phyloP scores from a whole-genome alignment of 2,113 vertebrate genomes.

The Notarius quadriscutis region DNA sequence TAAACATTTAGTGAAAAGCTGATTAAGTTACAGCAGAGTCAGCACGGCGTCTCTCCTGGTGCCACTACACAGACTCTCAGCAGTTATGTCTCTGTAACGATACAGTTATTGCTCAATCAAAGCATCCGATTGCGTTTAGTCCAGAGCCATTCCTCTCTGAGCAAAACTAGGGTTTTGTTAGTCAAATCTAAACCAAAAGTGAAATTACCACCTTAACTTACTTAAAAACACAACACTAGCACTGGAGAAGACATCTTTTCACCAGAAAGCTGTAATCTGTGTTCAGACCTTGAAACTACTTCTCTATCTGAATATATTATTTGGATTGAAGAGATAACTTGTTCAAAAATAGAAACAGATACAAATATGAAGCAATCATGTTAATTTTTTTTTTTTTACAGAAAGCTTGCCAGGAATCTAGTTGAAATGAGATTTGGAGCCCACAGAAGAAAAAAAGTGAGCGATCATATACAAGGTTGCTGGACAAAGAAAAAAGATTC shows the following conservation, averaged over 20 bases:
- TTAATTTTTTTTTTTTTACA: background rate
- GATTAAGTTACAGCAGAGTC: constrained; percentile 17
- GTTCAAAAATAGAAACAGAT: no score
- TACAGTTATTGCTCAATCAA: background rate
- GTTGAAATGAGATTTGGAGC: background rate
- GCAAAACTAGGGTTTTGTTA: constrained; percentile 13
- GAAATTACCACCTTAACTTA: background rate
- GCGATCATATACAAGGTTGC: background rate
- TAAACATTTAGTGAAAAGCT: background rate
- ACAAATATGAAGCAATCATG: background rate
- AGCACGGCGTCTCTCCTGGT: background rate
- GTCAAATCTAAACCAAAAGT: background rate
- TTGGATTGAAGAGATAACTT: background rate
- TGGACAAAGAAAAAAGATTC: background rate
- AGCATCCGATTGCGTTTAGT: constrained; percentile 1
- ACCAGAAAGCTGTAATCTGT: background rate
- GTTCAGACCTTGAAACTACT: background rate
- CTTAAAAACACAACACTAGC: background rate
- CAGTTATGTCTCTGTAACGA: constrained; percentile 6
- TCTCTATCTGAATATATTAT: background rate
- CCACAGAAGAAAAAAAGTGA: background rate
- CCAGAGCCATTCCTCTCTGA: background rate
- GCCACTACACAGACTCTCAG: constrained; percentile 1
- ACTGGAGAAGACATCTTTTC: background rate
- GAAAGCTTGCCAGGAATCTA: background rate